These are phyloP conservation scores for Patagioenas fasciata DNA, from an alignment of 2,113 vertebrate species.

Conservation along the genomic window DNA sequence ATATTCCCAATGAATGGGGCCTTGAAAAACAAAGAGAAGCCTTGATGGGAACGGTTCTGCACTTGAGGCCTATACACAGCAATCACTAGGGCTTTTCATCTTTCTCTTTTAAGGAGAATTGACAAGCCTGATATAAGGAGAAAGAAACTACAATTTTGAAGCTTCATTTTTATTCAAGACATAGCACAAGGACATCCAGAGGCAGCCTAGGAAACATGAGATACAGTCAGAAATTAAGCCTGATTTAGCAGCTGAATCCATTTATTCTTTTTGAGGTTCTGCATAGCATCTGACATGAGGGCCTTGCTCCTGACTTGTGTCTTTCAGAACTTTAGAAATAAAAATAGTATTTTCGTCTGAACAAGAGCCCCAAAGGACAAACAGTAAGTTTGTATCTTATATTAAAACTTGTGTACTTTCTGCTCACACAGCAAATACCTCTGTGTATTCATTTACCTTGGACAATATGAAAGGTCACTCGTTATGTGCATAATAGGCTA, in stretches of 20 bases:
- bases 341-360: background rate
- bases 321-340: background rate
- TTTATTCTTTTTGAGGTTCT: background rate
- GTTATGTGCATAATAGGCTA: conserved; percentile 29
- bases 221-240: background rate
- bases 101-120: background rate
- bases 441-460: background rate
- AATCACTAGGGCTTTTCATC: conserved; percentile 42
- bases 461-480: conserved; percentile 29
- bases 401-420: background rate
- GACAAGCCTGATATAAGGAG: background rate
- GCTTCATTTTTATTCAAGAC: conserved; percentile 47
- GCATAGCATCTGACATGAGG: background rate
- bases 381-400: background rate
- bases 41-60: conserved; percentile 30
- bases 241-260: background rate
- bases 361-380: background rate
- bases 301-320: background rate
- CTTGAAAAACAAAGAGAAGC: conserved; percentile 25
- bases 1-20: background rate
- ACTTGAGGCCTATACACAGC: background rate
- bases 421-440: background rate
- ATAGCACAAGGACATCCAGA: background rate
- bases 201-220: background rate
- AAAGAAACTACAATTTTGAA: conserved; percentile 2